Evolutionary conservation across 2,113 vertebrate species (phyloP).

Genomic region (Mesitornis unicolor): DNA sequence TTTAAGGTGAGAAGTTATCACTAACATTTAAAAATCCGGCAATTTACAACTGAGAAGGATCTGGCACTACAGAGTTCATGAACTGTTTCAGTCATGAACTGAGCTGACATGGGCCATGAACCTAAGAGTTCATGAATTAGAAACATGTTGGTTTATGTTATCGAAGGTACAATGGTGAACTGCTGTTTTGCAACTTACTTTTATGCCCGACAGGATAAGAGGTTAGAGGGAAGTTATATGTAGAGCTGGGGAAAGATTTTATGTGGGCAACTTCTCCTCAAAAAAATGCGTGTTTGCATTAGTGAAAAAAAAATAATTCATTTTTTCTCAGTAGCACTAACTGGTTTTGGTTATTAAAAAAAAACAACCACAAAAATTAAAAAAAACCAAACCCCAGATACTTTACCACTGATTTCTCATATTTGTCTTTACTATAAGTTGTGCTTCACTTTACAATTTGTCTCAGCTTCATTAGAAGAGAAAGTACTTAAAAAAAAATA

Average conservation of each 20-base stretch:
- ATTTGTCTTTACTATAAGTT: not conserved
- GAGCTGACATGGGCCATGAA: not conserved
- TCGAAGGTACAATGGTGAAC: not conserved
- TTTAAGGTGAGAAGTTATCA: not conserved
- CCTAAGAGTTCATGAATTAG: not conserved
- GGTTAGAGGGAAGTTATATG: not conserved
- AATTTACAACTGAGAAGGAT: not conserved
- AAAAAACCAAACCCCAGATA: accelerated
- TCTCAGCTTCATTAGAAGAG: not conserved
- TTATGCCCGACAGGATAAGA: not conserved
- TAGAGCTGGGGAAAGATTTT: not conserved
- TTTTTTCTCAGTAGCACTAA: not conserved
- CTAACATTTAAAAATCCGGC: not conserved
- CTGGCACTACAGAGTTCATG: not conserved
- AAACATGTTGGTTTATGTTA: not conserved
- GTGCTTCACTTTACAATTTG: not conserved
- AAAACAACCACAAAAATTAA: too few relatives aligned
- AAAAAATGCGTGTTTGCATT: not conserved
- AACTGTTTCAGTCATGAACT: not conserved
- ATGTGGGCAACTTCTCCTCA: not conserved
- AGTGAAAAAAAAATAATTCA: not conserved
- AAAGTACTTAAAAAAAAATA: not conserved
- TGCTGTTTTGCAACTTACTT: not conserved
- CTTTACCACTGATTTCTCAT: not conserved
- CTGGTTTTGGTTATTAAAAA: not conserved